Base-by-base conservation (phyloP, 2,797 vertebrate species). In the Gymnocypris eckloni region DNA sequence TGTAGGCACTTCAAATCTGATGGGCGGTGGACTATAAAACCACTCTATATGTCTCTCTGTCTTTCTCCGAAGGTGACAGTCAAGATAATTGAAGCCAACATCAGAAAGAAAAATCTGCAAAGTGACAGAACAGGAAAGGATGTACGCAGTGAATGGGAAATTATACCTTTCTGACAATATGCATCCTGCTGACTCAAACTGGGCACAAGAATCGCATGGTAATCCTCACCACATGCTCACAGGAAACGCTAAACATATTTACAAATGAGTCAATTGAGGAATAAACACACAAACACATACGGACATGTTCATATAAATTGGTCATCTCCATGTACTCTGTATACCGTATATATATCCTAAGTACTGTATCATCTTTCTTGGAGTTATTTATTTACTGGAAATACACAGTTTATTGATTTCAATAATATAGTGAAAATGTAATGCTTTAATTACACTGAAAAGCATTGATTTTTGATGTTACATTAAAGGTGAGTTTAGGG, bases 161-260 rank as follows among this genome's bases (percentile, higher is more conserved):
- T 54, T 15, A n/a, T 15, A 76, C 28, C 28, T 86, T 66, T 64
- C 77, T 33, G 73, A 82, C 67, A 72, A 82, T 78, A 79, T 81
- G 73, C 84, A 86, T 84, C 67, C 43, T 84, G 88, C 81, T 84
- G 86, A 78, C 82, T 84, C 78, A 86, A 82, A 86, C 81, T 73
- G 84, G 78, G 81, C 82, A 73, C 43, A 52, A 37, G 82, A 72
- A 82, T 73, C 59, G n/a, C 72, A 72, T 56, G 79, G 86, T 82
- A 82, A 89, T 80, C 75, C 85, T 66, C 69, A 85, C 82, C 87
- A 88, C 80, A 84, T 82, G 84, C 84, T 88, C 79, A 79, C 37
- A 79, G 48, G 86, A 88, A 87, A 78, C 1, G 37, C 61, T 67
- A 59, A 45, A 72, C 77, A 85, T 84, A 61, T 88, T 86, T 80